A percentile compares a stretch with the other conserved stretches of the same genome.
Conservation (phyloP, 2,113 vertebrate genomes). For the Gallinago undulata region DNA sequence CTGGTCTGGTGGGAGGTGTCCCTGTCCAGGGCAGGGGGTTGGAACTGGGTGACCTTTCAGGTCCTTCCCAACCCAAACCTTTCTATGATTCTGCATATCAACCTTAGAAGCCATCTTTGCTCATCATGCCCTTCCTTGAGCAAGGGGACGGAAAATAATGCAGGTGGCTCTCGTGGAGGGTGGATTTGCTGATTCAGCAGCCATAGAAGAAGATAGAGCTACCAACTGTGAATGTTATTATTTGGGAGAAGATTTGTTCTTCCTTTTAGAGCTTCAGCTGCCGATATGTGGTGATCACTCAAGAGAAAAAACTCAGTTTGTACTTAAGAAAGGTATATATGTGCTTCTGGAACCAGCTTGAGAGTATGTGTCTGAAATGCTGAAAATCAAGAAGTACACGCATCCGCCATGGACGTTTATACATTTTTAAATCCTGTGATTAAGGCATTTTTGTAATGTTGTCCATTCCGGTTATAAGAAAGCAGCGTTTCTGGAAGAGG, state of each 20-base stretch:
- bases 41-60: no score
- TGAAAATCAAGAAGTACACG: background rate
- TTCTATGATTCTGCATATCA: no score
- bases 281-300: background rate
- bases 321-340: background rate
- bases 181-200: background rate
- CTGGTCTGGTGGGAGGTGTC: no score
- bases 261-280: background rate
- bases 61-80: no score
- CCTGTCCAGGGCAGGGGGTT: no score
- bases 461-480: background rate
- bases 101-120: background rate
- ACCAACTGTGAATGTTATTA: background rate
- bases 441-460: background rate
- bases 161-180: background rate
- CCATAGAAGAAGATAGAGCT: rapidly evolving
- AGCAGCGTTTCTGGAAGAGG: background rate
- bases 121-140: background rate
- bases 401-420: no score
- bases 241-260: background rate
- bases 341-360: background rate
- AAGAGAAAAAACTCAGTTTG: background rate
- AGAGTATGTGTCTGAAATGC: background rate
- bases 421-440: background rate
- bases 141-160: background rate